A percentile compares a stretch with the other conserved stretches of the same genome.
phyloP scores from a whole-genome alignment of 2,113 vertebrate species.

The Nicator chloris region DNA sequence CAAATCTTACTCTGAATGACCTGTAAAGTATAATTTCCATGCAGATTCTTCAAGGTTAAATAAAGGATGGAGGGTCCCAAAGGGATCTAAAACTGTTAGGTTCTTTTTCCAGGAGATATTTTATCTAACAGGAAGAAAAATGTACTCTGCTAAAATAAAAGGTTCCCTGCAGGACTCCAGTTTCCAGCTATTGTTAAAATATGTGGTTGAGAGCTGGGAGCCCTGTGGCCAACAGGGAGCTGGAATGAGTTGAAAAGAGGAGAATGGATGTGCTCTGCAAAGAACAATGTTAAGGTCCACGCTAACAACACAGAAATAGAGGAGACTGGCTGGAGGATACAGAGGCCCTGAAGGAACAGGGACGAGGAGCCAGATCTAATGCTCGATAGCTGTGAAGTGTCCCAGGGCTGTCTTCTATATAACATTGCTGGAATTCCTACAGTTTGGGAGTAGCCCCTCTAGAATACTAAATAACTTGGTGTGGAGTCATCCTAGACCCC shows the following conservation, averaged over 20 bases:
- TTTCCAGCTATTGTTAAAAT: slow-evolving; percentile 29
- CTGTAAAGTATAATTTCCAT: neutral
- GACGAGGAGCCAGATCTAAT: neutral
- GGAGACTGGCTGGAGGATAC: neutral
- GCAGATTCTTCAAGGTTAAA: neutral
- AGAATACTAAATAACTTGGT: neutral
- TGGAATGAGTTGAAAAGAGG: neutral
- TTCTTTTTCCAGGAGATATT: neutral
- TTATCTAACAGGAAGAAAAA: slow-evolving; percentile 20
- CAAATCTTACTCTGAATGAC: accelerated
- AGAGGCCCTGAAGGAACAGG: neutral
- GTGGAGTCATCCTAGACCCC: neutral
- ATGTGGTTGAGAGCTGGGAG: neutral
- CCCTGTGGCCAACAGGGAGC: neutral
- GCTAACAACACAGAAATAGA: neutral
- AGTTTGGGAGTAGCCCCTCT: neutral
- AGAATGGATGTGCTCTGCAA: neutral
- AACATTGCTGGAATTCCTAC: slow-evolving; percentile 37
- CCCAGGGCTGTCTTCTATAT: neutral
- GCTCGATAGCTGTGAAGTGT: neutral
- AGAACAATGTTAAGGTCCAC: neutral
- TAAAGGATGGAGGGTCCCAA: neutral
- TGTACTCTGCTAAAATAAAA: neutral
- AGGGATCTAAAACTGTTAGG: neutral
- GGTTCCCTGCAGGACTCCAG: neutral